phyloP scores from a whole-genome alignment of 2,888 invertebrate genomes.

The Blastobasis adustella region DNA sequence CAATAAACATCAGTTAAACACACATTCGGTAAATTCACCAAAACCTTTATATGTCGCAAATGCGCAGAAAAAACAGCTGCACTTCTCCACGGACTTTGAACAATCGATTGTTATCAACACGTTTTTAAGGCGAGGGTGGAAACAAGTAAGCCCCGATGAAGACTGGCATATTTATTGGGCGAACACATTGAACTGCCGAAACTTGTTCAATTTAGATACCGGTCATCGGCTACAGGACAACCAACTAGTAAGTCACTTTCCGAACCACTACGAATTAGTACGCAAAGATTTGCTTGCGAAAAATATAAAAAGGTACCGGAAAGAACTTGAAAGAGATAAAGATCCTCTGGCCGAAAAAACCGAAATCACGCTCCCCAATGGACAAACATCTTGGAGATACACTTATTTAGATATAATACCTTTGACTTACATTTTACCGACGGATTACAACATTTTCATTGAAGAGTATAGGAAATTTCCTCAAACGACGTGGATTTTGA shows the following conservation, averaged over 20 bases:
- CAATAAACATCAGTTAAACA: too few species aligned
- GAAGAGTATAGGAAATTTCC: slow-evolving; percentile 96
- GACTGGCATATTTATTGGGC: slow-evolving; percentile 99
- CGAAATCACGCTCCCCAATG: slow-evolving; percentile 64
- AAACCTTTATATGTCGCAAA: too few species aligned
- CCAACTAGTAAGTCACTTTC: slow-evolving; percentile 96
- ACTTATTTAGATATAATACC: slow-evolving; percentile 93
- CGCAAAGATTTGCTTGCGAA: slow-evolving; percentile 96
- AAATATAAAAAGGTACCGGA: slow-evolving; percentile 94
- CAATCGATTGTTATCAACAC: slow-evolving; percentile 94
- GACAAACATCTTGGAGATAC: slow-evolving; percentile 82
- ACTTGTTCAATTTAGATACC: slow-evolving; percentile 92
- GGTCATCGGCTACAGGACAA: slow-evolving; percentile 94
- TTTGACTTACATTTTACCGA: slow-evolving; percentile 93
- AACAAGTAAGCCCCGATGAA: slow-evolving; percentile 88
- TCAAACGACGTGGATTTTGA: slow-evolving; percentile 98
- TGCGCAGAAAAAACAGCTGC: slow-evolving; percentile 19
- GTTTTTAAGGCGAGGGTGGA: slow-evolving; percentile 94
- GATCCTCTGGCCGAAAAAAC: slow-evolving; percentile 87
- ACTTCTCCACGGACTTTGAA: slow-evolving; percentile 88
- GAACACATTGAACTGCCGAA: slow-evolving; percentile 91
- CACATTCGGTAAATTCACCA: too few species aligned
- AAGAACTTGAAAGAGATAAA: slow-evolving; percentile 92
- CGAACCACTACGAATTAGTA: slow-evolving; percentile 81
- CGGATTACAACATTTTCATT: slow-evolving; percentile 97